Evolutionary conservation across 2,888 invertebrate species (phyloP), one percentile per base, ranked within the genome.

Genomic region (Marronus borbonicus): DNA sequence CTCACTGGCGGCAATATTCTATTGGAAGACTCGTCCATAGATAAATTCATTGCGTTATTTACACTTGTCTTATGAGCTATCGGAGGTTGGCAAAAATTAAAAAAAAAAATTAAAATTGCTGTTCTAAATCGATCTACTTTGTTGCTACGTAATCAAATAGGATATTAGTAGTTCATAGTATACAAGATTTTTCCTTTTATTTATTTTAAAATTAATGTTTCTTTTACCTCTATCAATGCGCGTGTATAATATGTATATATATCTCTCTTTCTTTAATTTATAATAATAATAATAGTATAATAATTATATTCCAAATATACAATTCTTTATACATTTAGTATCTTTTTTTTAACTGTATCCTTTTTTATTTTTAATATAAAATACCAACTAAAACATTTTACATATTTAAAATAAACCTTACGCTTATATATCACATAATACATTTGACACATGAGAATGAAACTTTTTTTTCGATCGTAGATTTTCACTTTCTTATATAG

Each of bases 361-460:
- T 52, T 17, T 17, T 31, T 49, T 66, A 3, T 49, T 66, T 78
- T 77, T 75, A 76, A 80, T 76, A 80, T 78, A 78, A 80, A 80
- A 78, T 77, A 80, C 64, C 74, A 80, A 80, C 70, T 65, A 75
- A 75, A 79, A 72, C 55, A 44, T 75, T 64, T 76, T 44, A 20
- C 20, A 58, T 52, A 79, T 72, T 77, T 68, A 76, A 79, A 79
- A 79, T 68, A 77, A 24, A 80, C 77, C 75, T 80, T 77, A 79
- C 31, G 50, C 69, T 77, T 79, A 86, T 86, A 87, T 86, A 87
- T 87, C 87, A 87, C 87, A 86, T 86, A 86, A 86, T 83, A 86
- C 84, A 85, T 87, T 87, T 87, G 87, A 87, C 87, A 87, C 87
- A 85, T 86, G 83, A 86, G 86, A 86, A 86, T 84, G 81, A 80